Conservation (phyloP, 2,113 vertebrate species). For the Neolamprologus kungweensis region DNA sequence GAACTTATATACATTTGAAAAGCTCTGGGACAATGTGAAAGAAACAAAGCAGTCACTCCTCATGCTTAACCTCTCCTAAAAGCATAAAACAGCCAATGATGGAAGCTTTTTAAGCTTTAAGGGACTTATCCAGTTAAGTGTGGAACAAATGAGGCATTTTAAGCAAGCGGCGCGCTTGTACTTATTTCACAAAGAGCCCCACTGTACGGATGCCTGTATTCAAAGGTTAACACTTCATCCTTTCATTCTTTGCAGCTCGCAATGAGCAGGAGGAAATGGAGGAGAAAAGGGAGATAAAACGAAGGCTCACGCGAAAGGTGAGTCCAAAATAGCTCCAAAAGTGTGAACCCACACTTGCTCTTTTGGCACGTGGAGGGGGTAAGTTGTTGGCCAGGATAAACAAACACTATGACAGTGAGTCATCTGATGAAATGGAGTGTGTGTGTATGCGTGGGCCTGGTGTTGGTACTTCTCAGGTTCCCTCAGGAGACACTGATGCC, state of each 20-base stretch:
- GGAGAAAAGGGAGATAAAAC: conserved; percentile 96
- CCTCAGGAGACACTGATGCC: not conserved
- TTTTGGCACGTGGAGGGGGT: not conserved
- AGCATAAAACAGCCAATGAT: conserved; percentile 24
- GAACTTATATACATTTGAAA: not conserved
- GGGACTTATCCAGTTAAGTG: conserved; percentile 10
- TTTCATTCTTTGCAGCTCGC: conserved; percentile 77
- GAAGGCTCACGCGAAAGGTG: conserved; percentile 92
- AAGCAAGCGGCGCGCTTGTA: conserved; percentile 15
- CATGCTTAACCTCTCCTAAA: not conserved
- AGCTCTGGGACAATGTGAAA: conserved; percentile 2
- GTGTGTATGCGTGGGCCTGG: not conserved
- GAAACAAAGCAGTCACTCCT: conserved; percentile 15
- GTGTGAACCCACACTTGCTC: not conserved
- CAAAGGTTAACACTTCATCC: not conserved
- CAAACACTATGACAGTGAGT: conserved; percentile 19
- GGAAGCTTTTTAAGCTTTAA: conserved; percentile 15
- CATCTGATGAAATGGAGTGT: not conserved
- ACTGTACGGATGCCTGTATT: not conserved
- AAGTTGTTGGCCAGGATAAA: not conserved
- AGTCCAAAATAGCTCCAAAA: conserved; percentile 38
- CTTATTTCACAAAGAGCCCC: not conserved
- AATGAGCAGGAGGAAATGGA: conserved; percentile 98
- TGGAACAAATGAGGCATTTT: conserved; percentile 29
- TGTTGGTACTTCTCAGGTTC: not conserved